Conservation (phyloP, 2,113 vertebrate genomes). For the Corvus moneduloides region DNA sequence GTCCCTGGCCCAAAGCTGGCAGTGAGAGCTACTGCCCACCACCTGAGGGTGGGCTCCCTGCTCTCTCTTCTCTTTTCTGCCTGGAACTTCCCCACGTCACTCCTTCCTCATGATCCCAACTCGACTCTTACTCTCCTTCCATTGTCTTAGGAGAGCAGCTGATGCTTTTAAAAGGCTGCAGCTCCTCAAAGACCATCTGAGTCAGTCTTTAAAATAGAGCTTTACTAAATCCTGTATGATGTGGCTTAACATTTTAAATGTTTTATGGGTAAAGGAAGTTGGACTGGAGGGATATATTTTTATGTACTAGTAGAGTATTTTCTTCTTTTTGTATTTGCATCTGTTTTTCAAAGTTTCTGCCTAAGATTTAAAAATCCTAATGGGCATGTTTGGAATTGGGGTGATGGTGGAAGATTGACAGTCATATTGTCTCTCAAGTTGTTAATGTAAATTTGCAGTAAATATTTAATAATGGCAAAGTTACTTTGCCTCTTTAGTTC, state of each 20-base stretch:
- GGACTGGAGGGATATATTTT: neutral
- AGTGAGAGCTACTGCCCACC: neutral
- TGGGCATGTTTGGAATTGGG: rapidly evolving
- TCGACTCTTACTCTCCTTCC: neutral
- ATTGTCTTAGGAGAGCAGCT: neutral
- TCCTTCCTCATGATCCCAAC: neutral
- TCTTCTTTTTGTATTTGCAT: neutral
- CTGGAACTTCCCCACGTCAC: neutral
- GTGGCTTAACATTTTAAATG: neutral
- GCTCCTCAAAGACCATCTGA: neutral
- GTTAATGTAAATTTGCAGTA: neutral
- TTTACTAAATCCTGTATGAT: neutral
- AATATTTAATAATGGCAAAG: neutral
- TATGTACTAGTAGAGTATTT: neutral
- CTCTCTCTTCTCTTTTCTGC: neutral
- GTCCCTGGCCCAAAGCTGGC: neutral
- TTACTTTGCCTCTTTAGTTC: neutral
- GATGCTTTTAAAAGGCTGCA: neutral
- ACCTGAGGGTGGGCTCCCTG: neutral
- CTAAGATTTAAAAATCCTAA: neutral
- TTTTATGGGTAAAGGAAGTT: neutral
- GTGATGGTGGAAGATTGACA: neutral
- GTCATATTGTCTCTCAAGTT: neutral
- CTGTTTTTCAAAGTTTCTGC: neutral
- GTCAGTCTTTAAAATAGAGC: neutral